Evolutionary conservation across 2,888 invertebrate genomes (phyloP).

Genomic region (Megalurothrips usitatus): DNA sequence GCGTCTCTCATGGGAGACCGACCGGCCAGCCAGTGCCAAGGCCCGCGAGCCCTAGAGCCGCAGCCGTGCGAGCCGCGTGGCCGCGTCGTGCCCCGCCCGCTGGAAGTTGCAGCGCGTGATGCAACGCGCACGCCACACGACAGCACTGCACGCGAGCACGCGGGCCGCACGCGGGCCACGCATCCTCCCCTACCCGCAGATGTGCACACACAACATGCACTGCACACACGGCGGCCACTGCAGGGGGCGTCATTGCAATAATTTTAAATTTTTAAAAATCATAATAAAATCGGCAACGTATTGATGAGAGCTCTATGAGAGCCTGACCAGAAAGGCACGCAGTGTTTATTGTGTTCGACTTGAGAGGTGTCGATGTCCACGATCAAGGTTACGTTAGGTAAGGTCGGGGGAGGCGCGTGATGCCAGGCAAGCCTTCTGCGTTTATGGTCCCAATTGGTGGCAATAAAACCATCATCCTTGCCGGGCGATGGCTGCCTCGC

Average conservation of each 20-base stretch:
- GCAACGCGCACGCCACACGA: not conserved
- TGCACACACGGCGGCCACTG: not conserved
- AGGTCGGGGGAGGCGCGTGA: too few relatives aligned
- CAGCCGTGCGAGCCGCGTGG: not conserved
- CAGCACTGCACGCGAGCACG: constrained; percentile 2
- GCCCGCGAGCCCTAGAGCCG: not conserved
- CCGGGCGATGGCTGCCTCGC: not conserved
- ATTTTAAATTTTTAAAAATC: not conserved
- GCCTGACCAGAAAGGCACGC: not conserved
- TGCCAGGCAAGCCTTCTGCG: too few relatives aligned
- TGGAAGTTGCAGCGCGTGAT: constrained; percentile 18
- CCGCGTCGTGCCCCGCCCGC: not conserved
- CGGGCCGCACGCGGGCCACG: not conserved
- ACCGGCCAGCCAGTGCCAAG: not conserved
- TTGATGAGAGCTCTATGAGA: not conserved
- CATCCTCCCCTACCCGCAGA: not conserved
- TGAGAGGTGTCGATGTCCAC: too few relatives aligned
- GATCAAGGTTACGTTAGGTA: too few relatives aligned
- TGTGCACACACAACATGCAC: not conserved
- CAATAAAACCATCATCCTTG: not conserved
- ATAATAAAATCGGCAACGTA: not conserved
- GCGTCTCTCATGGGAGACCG: not conserved
- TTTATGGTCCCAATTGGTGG: too few relatives aligned
- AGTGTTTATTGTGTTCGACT: too few relatives aligned
- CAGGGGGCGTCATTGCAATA: not conserved